Evolutionary conservation across 2,888 invertebrate species (phyloP).

Genomic region (Nudaria mundana): DNA sequence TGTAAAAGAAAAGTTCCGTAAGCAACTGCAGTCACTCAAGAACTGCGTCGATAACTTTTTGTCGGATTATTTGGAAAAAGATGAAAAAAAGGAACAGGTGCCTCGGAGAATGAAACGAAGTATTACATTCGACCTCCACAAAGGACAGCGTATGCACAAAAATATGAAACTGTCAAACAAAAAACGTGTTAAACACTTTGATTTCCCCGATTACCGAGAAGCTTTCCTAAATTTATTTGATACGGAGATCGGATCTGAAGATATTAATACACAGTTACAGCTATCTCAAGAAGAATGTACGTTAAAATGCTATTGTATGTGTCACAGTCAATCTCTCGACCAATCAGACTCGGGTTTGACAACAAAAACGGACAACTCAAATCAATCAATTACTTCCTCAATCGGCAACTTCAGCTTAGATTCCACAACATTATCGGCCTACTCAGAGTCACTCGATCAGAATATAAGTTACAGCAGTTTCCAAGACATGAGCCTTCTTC

Average conservation of each 20-base stretch:
- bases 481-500: conserved; percentile 57
- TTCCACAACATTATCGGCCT: conserved; percentile 62
- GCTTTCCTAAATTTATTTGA: conserved; percentile 59
- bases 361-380: conserved; percentile 46
- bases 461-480: conserved; percentile 69
- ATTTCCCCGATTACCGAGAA: conserved; percentile 67
- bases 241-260: conserved; percentile 30
- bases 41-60: conserved; percentile 55
- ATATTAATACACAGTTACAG: conserved; percentile 14
- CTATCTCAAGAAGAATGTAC: conserved; percentile 13
- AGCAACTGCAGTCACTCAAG: conserved; percentile 56
- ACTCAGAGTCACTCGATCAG: conserved; percentile 67
- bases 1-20: conserved; percentile 53
- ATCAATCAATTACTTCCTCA: conserved; percentile 64
- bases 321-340: conserved; percentile 38
- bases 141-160: conserved; percentile 37
- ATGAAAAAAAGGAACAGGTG: conserved; percentile 20
- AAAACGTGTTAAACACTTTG: conserved; percentile 61
- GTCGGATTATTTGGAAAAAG: conserved; percentile 40
- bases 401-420: conserved; percentile 70
- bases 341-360: conserved; percentile 54
- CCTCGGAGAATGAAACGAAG: conserved; percentile 20
- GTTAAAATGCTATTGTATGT: conserved; percentile 47
- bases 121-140: conserved; percentile 37
- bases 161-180: conserved; percentile 45